Conservation (phyloP, 2,888 invertebrate species). For the Dichetophora obliterata region DNA sequence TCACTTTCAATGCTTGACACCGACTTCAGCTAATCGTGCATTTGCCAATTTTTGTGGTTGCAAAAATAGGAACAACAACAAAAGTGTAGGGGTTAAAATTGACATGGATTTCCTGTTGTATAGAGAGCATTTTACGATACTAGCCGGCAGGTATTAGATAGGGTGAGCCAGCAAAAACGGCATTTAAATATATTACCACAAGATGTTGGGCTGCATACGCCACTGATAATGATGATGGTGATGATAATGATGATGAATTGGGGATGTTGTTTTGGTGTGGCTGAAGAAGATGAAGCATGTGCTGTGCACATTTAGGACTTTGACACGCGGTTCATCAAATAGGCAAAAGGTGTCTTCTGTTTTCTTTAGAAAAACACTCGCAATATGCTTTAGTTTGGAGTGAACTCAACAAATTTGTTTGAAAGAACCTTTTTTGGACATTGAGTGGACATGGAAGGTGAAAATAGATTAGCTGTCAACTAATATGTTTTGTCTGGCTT, state of each 20-base stretch:
- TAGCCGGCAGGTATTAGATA: slow-evolving; percentile 7
- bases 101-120: slow-evolving; percentile 36
- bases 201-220: neutral
- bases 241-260: neutral
- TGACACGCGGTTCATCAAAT: neutral
- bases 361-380: no score
- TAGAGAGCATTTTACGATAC: neutral
- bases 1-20: neutral
- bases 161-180: neutral
- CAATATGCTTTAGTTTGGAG: no score
- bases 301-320: neutral
- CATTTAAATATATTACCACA: slow-evolving; percentile 27
- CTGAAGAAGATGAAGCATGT: neutral
- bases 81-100: neutral
- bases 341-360: neutral
- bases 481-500: slow-evolving; percentile 37
- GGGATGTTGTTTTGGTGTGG: neutral
- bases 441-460: neutral
- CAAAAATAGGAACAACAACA: neutral
- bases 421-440: no score
- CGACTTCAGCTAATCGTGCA: neutral
- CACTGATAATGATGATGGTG: neutral
- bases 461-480: slow-evolving; percentile 47
- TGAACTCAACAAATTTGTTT: neutral
- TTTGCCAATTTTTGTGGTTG: neutral